Evolutionary conservation across 2,888 invertebrate species (phyloP).

Genomic region (Argyresthia goedartella): DNA sequence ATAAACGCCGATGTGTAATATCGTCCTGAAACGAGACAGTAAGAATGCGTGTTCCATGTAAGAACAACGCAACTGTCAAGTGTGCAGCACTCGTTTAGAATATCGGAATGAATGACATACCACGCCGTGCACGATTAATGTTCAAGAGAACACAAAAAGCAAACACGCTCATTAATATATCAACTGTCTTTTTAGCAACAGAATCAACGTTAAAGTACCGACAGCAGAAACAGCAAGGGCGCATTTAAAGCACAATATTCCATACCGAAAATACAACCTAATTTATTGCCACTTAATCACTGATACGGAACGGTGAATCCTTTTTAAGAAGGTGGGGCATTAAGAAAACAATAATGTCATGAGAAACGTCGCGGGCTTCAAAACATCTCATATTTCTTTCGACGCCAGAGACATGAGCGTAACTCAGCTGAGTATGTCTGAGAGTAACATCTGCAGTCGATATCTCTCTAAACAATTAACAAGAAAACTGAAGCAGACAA

Average conservation of each 20-base stretch:
- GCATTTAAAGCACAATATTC: neutral
- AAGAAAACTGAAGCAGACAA: slow-evolving; percentile 48
- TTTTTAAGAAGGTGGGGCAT: neutral
- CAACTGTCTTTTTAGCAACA: slow-evolving; percentile 65
- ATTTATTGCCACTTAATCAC: neutral
- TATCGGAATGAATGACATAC: slow-evolving; percentile 72
- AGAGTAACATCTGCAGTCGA: slow-evolving; percentile 63
- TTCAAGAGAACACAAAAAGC: slow-evolving; percentile 60
- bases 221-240: slow-evolving; percentile 25
- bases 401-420: slow-evolving; percentile 43
- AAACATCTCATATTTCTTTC: slow-evolving; percentile 58
- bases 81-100: slow-evolving; percentile 57
- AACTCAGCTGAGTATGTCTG: slow-evolving; percentile 43
- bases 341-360: slow-evolving; percentile 1
- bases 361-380: slow-evolving; percentile 13
- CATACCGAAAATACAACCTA: neutral
- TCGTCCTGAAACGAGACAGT: slow-evolving; percentile 22
- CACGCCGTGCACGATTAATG: slow-evolving; percentile 67
- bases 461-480: slow-evolving; percentile 65
- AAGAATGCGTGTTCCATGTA: slow-evolving; percentile 55
- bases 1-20: slow-evolving; percentile 4
- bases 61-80: slow-evolving; percentile 61
- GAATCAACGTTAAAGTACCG: slow-evolving; percentile 38
- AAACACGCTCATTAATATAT: slow-evolving; percentile 68
- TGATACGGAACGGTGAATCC: neutral